Evolutionary conservation across 1,140 invertebrate genomes (phyloP).

Genomic region (Cepaea nemoralis): DNA sequence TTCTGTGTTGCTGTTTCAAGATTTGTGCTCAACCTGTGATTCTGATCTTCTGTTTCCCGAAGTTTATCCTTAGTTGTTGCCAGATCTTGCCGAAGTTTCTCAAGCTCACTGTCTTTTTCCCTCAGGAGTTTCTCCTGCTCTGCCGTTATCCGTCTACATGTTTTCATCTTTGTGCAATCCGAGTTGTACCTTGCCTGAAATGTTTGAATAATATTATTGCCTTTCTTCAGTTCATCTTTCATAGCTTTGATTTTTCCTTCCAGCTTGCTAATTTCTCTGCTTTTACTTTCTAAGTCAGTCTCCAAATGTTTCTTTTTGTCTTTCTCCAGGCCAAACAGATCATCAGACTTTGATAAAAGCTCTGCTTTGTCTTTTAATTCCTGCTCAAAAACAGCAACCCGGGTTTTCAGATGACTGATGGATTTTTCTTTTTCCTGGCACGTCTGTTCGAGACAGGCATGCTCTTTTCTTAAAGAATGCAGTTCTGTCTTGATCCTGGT

Average conservation of each 20-base stretch:
- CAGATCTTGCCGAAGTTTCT: constrained; percentile 73
- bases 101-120: constrained; percentile 68
- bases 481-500: constrained; percentile 65
- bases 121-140: constrained; percentile 72
- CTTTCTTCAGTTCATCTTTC: constrained; percentile 81
- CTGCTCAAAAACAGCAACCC: constrained; percentile 77
- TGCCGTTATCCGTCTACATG: constrained; percentile 69
- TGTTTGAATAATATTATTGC: constrained; percentile 84
- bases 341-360: constrained; percentile 66
- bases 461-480: constrained; percentile 66
- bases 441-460: constrained; percentile 63
- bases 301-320: constrained; percentile 62
- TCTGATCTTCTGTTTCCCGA: constrained; percentile 74
- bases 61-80: constrained; percentile 74
- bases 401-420: constrained; percentile 74
- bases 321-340: constrained; percentile 66
- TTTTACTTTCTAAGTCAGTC: constrained; percentile 64
- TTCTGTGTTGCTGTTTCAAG: constrained; percentile 66
- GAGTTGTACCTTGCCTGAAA: constrained; percentile 74
- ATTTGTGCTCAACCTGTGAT: constrained; percentile 59
- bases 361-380: constrained; percentile 77
- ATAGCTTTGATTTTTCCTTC: constrained; percentile 78
- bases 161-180: constrained; percentile 70
- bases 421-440: constrained; percentile 73
- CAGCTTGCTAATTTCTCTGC: constrained; percentile 72